phyloP scores from a whole-genome alignment of 1,140 invertebrate genomes.

The Diprion similis region DNA sequence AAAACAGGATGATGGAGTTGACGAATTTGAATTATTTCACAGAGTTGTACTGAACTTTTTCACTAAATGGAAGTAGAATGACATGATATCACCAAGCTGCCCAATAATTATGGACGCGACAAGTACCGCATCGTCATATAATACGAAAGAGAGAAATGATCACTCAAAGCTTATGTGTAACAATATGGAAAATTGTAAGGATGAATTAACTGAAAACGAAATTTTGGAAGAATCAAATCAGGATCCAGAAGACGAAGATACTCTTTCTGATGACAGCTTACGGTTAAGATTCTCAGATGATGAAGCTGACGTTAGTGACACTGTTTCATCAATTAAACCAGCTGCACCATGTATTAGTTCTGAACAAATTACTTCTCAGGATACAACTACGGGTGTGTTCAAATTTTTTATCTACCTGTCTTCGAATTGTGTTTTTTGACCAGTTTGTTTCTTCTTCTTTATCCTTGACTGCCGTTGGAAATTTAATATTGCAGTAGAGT shows the following conservation, averaged over 20 bases:
- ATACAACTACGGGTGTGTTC: neutral
- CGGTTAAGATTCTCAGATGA: neutral
- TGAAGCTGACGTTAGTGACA: neutral
- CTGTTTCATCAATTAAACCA: neutral
- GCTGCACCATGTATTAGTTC: neutral
- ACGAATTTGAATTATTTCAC: neutral
- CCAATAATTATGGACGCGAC: neutral
- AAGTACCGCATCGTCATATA: neutral
- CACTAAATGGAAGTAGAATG: neutral
- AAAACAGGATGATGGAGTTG: neutral
- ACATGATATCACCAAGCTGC: conserved; percentile 1
- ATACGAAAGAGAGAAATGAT: neutral
- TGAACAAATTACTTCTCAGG: neutral
- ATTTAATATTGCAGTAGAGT: neutral
- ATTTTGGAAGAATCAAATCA: neutral
- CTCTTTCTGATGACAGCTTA: conserved; percentile 2
- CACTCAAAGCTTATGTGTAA: neutral
- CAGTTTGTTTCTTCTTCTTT: neutral
- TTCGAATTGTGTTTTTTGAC: neutral
- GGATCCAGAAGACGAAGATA: conserved; percentile 1
- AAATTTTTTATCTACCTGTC: neutral
- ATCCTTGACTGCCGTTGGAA: neutral
- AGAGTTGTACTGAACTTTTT: neutral
- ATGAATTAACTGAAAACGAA: neutral
- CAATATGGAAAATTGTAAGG: neutral